Base-by-base conservation (phyloP, 2,797 vertebrate species). In the Pangasius larnaudii region DNA sequence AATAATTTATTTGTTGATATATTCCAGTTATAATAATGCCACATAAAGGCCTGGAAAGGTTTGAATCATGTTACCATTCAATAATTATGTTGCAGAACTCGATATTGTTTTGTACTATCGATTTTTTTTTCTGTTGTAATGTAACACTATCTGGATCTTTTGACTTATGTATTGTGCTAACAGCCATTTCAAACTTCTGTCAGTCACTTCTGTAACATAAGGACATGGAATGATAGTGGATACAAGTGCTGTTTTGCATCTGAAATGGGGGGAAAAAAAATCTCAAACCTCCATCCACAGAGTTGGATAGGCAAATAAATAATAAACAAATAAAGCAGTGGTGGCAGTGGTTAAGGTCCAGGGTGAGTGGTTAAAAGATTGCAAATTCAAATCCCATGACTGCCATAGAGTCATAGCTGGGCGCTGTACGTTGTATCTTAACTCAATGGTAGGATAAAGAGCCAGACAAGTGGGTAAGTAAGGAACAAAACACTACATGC, bases 1-100 rank as follows among this genome's bases (percentile, higher is more conserved):
- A 67, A 67, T 84, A 53, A 84, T 84, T 84, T 53, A 84, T 84
- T 24, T 56, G 63, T 84, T 84, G 63, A 42, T 84, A 69, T 69
- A 53, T 69, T 36, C 46, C 82, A 30, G 14, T 53, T 84, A 2
- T 67, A 69, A 69, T 84, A 84, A 84, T 53, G 63, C 19, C n/a
- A 22, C 82, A 36, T 67, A 84, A 84, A 53, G 46, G 63, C 36
- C 46, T 53, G n/a, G 61, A 49, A 65, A 67, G 24, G 42, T 22
- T 84, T 22, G 63, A 69, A 33, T 84, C 42, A 6, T 3, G 16
- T 84, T 67, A 30, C 82, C 14, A 2, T 82, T 27, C 39, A 2
- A 36, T 51, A 33, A 16, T 69, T 33, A 22, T 24, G 46, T 13
- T 67, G n/a, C 63, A 46, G 80, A 63, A 82, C 65, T 67, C 24